phyloP scores from a whole-genome alignment of 53 echinoderm and acorn worm genomes.

The Actinopyga echinites region DNA sequence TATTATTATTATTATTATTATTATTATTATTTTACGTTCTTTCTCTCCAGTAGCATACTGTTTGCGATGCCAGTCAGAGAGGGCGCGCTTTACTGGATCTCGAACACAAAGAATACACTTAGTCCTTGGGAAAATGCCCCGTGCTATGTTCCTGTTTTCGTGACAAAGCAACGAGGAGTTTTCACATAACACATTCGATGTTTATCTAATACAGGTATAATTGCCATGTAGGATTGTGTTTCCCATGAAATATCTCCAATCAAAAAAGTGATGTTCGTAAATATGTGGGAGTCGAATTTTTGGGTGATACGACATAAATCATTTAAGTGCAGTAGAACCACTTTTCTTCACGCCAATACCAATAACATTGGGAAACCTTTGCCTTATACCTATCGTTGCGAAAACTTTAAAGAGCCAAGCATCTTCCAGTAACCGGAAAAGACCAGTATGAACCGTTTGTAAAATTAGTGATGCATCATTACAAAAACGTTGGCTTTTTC shows the following conservation, averaged over 20 bases:
- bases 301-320: constrained; percentile 23
- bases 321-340: constrained; percentile 5
- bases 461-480: too few relatives aligned
- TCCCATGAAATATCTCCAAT: constrained; percentile 14
- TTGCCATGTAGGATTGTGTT: constrained; percentile 13
- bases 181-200: constrained; percentile 14
- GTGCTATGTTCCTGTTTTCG: background rate
- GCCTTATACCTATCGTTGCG: background rate
- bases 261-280: constrained; percentile 41
- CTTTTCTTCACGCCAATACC: constrained; percentile 44
- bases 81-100: constrained; percentile 47
- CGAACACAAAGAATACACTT: constrained; percentile 29
- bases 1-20: too few relatives aligned
- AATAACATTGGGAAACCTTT: constrained; percentile 39
- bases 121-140: constrained; percentile 9
- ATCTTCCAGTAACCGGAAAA: too few relatives aligned
- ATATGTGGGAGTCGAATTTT: background rate
- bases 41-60: background rate
- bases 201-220: constrained; percentile 26
- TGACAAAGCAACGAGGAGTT: constrained; percentile 27
- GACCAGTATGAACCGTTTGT: too few relatives aligned
- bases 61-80: constrained; percentile 19
- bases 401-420: too few relatives aligned
- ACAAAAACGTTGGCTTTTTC: too few relatives aligned
- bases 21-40: background rate